These are phyloP conservation scores for Mesorhabditis sp. DNA, from an alignment of 2,888 invertebrate species.

Conservation along the genomic window DNA sequence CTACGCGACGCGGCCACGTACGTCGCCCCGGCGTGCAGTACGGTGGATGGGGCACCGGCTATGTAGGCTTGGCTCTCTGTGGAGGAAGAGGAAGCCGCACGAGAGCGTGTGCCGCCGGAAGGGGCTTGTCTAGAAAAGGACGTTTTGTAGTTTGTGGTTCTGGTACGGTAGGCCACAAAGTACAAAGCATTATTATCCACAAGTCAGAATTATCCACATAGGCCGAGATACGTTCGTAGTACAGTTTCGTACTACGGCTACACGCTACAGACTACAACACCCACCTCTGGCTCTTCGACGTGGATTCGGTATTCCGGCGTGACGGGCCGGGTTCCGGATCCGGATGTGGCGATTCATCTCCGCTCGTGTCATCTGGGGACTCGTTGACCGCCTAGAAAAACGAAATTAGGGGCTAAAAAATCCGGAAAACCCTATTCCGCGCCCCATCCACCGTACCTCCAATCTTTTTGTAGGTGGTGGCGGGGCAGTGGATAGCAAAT, in stretches of 20 bases:
- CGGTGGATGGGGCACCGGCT: background rate
- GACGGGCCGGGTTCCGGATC: background rate
- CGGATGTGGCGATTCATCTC: background rate
- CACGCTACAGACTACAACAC: no score
- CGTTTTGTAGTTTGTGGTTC: no score
- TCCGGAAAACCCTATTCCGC: no score
- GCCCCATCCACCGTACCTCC: no score
- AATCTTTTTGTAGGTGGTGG: conserved; percentile 9
- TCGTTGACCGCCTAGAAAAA: background rate
- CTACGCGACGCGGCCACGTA: background rate
- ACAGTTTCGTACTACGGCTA: no score
- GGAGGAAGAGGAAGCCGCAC: background rate
- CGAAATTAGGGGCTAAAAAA: no score
- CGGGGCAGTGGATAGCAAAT: conserved; percentile 20
- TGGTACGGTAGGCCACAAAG: no score
- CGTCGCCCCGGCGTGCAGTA: background rate
- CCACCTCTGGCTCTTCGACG: no score
- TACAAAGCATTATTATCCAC: no score
- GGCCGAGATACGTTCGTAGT: no score
- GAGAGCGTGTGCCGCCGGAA: background rate
- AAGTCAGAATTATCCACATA: no score
- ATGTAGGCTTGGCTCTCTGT: background rate
- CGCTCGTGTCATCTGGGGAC: conserved; percentile 1
- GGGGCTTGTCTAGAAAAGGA: no score
- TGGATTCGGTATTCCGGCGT: conserved; percentile 10